Percentiles rank a stretch among this genome's conserved stretches.
These are phyloP conservation scores for Saturnia pavonia DNA, from an alignment of 2,888 invertebrate genomes.

Conservation along the genomic window DNA sequence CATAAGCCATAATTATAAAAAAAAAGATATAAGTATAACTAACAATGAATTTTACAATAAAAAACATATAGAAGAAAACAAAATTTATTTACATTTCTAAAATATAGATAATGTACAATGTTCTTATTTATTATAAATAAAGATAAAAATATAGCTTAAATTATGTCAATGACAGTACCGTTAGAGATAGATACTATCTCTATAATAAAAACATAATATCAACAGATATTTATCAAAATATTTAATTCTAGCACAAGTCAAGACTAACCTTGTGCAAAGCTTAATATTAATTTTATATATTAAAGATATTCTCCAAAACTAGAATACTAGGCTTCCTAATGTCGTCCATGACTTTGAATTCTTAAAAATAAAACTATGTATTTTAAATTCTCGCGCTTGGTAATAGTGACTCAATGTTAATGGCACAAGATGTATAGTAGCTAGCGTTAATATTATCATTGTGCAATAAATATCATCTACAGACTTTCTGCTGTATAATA, in stretches of 20 bases:
- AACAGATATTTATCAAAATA: constrained; percentile 3
- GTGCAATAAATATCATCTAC: background rate
- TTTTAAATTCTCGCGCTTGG: background rate
- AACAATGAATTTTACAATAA: background rate
- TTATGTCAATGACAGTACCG: constrained; percentile 21
- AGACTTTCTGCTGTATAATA: background rate
- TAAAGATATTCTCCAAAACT: background rate
- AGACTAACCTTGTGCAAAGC: background rate
- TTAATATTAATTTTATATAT: background rate
- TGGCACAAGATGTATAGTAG: background rate
- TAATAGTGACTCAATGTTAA: background rate
- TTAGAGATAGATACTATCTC: constrained; percentile 24
- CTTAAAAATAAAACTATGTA: background rate
- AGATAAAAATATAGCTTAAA: constrained; percentile 13
- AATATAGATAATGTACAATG: background rate
- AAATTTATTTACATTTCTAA: background rate
- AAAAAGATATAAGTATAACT: too few relatives aligned
- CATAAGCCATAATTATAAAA: background rate
- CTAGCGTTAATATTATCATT: background rate
- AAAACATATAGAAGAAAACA: background rate
- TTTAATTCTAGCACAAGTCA: constrained; percentile 3
- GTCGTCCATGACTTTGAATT: background rate
- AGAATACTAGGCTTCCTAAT: background rate
- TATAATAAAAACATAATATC: constrained; percentile 7
- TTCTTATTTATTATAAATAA: background rate